Evolutionary conservation across 2,797 vertebrate genomes (phyloP).

Genomic region (Takifugu ocellatus): DNA sequence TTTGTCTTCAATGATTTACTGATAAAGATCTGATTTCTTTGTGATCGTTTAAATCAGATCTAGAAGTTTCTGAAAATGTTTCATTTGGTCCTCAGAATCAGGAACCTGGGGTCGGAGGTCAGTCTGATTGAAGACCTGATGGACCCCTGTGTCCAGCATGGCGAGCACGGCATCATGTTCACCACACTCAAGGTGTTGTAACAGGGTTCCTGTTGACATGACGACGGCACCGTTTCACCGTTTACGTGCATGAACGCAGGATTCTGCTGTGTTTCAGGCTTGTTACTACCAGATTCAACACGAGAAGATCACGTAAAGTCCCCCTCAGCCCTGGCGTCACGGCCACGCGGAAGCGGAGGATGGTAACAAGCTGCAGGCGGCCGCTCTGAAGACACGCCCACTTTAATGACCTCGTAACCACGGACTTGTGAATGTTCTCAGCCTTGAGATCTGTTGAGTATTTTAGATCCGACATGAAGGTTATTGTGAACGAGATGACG

Average conservation of each 20-base stretch:
- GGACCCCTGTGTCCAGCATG: slow-evolving; percentile 96
- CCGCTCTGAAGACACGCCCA: not conserved
- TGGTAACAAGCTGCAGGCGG: not conserved
- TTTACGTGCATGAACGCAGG: no score
- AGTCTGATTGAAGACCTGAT: slow-evolving; percentile 97
- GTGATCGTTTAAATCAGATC: not conserved
- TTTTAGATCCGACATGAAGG: not conserved
- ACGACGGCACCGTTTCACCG: no score
- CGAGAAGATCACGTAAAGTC: slow-evolving; percentile 89
- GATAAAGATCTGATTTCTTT: not conserved
- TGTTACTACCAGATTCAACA: slow-evolving; percentile 99
- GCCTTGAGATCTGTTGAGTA: not conserved
- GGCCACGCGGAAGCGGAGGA: not conserved
- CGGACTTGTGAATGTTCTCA: not conserved
- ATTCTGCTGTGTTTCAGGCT: slow-evolving; percentile 73
- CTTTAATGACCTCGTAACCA: not conserved
- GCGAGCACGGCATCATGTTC: slow-evolving; percentile 99
- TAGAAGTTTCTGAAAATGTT: not conserved
- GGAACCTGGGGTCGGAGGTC: slow-evolving; percentile 96
- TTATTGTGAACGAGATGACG: no score
- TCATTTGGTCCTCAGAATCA: slow-evolving; percentile 76
- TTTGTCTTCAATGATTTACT: no score
- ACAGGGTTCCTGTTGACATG: not conserved
- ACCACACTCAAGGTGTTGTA: slow-evolving; percentile 87
- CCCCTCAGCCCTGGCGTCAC: not conserved